Conservation (phyloP, 2,888 invertebrate genomes). For the Epinotia brunnichana region DNA sequence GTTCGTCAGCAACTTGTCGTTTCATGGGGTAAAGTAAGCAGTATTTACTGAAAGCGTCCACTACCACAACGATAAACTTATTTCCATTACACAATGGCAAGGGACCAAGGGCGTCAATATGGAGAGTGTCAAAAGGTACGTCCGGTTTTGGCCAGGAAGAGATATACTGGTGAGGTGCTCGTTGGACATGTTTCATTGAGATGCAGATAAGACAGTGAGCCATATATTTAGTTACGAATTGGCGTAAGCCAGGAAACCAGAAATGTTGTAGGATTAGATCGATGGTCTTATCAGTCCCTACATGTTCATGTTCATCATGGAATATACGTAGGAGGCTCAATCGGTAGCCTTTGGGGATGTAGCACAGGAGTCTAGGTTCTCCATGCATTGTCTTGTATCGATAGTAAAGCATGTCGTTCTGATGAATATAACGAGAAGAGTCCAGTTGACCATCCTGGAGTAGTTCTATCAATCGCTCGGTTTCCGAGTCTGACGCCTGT, state of each 20-base stretch:
- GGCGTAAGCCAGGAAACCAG: constrained; percentile 31
- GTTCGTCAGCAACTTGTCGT: constrained; percentile 42
- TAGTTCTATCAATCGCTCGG: background rate
- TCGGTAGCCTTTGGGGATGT: background rate
- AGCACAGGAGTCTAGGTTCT: background rate
- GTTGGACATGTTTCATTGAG: constrained; percentile 35
- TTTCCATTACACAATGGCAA: constrained; percentile 42
- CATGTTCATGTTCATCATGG: constrained; percentile 46
- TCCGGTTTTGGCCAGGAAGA: constrained; percentile 29
- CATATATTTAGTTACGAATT: constrained; percentile 36
- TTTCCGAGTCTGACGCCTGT: background rate
- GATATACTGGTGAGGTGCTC: constrained; percentile 16
- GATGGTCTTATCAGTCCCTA: background rate
- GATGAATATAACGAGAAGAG: background rate
- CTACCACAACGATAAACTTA: constrained; percentile 42
- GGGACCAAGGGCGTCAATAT: constrained; percentile 45
- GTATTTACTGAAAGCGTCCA: constrained; percentile 47
- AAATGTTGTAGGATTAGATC: background rate
- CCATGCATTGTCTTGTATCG: background rate
- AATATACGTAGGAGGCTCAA: constrained; percentile 41
- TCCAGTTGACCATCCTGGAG: background rate
- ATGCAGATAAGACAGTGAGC: constrained; percentile 46
- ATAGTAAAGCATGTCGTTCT: background rate
- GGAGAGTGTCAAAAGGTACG: constrained; percentile 43
- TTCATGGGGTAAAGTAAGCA: constrained; percentile 44